Base-by-base conservation (phyloP, 2,888 invertebrate genomes). In the Griposia aprilina region DNA sequence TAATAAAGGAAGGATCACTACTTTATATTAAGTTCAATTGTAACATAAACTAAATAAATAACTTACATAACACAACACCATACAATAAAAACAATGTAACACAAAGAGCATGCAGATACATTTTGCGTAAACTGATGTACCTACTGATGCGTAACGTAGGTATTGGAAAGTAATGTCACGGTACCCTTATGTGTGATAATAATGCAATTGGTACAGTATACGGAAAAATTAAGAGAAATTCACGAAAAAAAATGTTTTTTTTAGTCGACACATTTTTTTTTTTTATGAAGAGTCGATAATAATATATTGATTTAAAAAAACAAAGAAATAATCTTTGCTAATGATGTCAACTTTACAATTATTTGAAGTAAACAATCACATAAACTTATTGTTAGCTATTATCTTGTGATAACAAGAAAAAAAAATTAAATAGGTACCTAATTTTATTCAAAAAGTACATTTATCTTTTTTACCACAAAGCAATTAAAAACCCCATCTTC, bases 101-200 rank as follows among this genome's bases (percentile, higher is more conserved):
- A 71, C 90, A 86, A 88, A 92, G 87, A 90, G 90, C 87, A 83
- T 80, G 83, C 87, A 87, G 87, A 88, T 84, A 85, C 95, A 95
- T 95, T 93, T 92, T 94, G 92, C 80, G 72, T 74, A 82, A 88
- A 86, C 87, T 89, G 92, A 91, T 93, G 91, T 87, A 84, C 4
- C 8, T 26, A 41, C 73, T 78, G 83, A 79, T 83, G 83, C 73
- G 78, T 82, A 66, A 71, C 36, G 36, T 23, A 26, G 20, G 7
- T 50, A 63, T 71, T 67, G 68, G 20, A 73, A 78, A 60, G 48
- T 55, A 62, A 73, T 30, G 70, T 55, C 41, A 76, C 30, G 45
- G 48, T 60, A 72, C 74, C 76, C 77, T 45, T 50, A 81, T 81
- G 76, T 69, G 60, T 62, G 60, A 67, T 78, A 65, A 75, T 52